Percentiles rank a stretch among this genome's conserved stretches.
Evolutionary conservation across 2,113 vertebrate species (phyloP).

Genomic region (Picathartes gymnocephalus): DNA sequence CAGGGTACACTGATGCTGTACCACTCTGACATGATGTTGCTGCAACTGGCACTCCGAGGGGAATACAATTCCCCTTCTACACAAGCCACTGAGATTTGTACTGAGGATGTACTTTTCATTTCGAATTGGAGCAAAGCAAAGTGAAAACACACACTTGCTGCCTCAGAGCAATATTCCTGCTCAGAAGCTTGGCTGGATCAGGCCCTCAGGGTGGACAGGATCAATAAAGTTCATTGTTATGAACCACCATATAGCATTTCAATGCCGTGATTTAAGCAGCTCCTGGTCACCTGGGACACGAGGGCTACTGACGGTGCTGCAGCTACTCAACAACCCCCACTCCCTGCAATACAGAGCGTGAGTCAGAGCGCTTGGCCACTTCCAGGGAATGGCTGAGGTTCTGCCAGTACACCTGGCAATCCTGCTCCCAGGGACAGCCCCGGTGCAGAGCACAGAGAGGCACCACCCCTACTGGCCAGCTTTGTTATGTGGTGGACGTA

Average conservation of each 20-base stretch:
- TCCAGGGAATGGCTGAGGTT: not conserved
- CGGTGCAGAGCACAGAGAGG: not conserved
- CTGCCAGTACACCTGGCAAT: conserved; percentile 18
- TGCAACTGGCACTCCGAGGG: not conserved
- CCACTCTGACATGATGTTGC: not conserved
- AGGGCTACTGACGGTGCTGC: not conserved
- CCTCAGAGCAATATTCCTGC: not conserved
- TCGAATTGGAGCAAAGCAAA: not conserved
- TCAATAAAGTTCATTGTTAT: conserved; percentile 19
- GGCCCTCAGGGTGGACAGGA: not conserved
- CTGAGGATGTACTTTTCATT: not conserved
- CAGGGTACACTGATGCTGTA: not conserved
- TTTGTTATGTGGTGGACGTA: not conserved
- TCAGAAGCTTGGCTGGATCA: not conserved
- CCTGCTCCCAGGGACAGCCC: not conserved
- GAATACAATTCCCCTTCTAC: not conserved
- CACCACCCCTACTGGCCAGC: not conserved
- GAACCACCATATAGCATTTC: conserved; percentile 4
- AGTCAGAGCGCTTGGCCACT: not conserved
- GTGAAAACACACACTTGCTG: not conserved
- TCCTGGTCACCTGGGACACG: not conserved
- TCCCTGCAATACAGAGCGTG: not conserved
- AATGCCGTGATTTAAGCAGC: not conserved
- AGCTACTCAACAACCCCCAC: not conserved
- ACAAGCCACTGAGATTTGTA: not conserved